Evolutionary conservation across 2,888 invertebrate species (phyloP), one percentile per base, ranked within the genome.

Genomic region (Lepeophtheirus nordmannii): DNA sequence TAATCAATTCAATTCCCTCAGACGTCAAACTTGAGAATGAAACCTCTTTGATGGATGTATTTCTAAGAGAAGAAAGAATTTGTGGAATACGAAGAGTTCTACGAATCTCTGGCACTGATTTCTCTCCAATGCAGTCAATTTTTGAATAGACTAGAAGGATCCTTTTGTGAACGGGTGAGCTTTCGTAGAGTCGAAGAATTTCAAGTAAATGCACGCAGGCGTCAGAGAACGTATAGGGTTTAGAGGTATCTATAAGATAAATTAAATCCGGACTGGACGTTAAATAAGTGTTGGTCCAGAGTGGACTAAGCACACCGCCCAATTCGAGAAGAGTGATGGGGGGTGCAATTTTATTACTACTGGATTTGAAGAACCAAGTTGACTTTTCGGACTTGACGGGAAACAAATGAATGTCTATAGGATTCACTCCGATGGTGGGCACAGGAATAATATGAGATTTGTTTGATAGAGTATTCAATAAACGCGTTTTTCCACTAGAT

Each of bases 121-220:
- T 46, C 17, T 62, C 38, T 30, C 37, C 40, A 30, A 62, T 39
- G 14, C 37, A 23, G 30, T 63, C 63, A 37, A 22, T 23, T 53
- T 63, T 63, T 12, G 63, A 53, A 53, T 37, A 63, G 1, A 37
- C 46, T 11, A 63, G 41, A 11, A 63, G 56, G 10, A 63, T 30
- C 17, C 30, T 17, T 14, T 17, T 56, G 1, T 46, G 23, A 46
- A 22, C 20, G 1, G 41, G 20, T 1, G 14, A 22, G 12, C 20
- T 22, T 23, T 56, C 56, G 37, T 46, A 46, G 53, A 53, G 38
- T 8, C 22, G 5, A 20, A 63, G 38, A 10, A 22, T 20, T 22
- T 63, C 63, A 46, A 63, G 20, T 10, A 63, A 30, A 56, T 63
- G 63, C 10, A 63, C 63, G 20, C 53, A 17, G 8, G 23, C 7